These are phyloP conservation scores for Nephrotoma guestfalica DNA, from an alignment of 2,888 invertebrate genomes.

Conservation along the genomic window DNA sequence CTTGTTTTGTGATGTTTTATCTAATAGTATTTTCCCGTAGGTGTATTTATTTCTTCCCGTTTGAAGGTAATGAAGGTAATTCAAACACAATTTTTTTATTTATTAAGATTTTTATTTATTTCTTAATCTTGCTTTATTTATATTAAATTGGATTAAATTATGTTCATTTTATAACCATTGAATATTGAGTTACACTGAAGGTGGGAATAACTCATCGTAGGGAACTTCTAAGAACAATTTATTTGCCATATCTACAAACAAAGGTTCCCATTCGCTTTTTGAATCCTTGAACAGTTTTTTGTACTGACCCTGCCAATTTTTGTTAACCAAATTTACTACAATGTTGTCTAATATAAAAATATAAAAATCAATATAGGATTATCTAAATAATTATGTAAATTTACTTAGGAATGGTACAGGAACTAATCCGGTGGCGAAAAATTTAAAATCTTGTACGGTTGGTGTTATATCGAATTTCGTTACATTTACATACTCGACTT, in stretches of 20 bases:
- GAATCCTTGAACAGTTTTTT: neutral
- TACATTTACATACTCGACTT: slow-evolving; percentile 40
- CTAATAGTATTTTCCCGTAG: too few relatives aligned
- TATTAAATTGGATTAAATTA: neutral
- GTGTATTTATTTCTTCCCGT: too few relatives aligned
- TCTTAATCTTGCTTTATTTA: neutral
- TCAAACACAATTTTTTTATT: neutral
- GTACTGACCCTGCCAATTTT: neutral
- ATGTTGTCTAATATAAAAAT: neutral
- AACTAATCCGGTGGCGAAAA: slow-evolving; percentile 42
- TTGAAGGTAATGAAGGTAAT: too few relatives aligned
- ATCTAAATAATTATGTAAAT: slow-evolving; percentile 18
- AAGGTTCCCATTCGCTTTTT: neutral
- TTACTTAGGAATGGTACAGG: slow-evolving; percentile 50
- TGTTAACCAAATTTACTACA: neutral
- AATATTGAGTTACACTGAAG: too few relatives aligned
- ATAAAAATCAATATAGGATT: neutral
- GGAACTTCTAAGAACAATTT: neutral
- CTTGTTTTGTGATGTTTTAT: too few relatives aligned
- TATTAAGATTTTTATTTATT: neutral
- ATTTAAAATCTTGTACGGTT: slow-evolving; percentile 44
- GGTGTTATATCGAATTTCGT: slow-evolving; percentile 45
- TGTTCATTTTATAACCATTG: neutral
- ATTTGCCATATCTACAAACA: neutral
- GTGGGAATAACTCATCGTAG: neutral